Base-by-base conservation (phyloP, 1,140 invertebrate genomes). In the Oryctes rhinoceros region DNA sequence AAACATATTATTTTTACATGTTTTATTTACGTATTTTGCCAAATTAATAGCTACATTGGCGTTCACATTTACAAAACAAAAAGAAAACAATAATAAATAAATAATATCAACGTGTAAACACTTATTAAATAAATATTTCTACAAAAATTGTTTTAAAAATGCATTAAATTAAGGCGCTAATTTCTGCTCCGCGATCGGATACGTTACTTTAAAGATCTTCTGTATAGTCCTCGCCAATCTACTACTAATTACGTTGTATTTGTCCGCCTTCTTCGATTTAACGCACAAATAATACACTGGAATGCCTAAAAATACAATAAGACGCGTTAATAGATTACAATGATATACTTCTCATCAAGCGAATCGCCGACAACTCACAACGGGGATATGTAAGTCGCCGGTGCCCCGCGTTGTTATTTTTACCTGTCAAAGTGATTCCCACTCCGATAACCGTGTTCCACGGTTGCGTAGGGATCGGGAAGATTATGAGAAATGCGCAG, bases 271-370 rank as follows among this genome's bases (percentile, higher is more conserved):
- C 85, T 94, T 90, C 95, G 95, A 96, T 82, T 92, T 91, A 10
- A 98, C 94, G 83, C 96, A 97, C 0, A 97, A 79, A 80, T 94
- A 92, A 87, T 98, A 99, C 1, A 98, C 94, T 4, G 97, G 97
- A 81, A 99, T 92, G 10, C 97, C 97, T 85, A 81, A 18, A 78
- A 80, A 44, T 37, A 13, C 6, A 78, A 78, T 5, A 78, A 74
- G 62, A 30, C 13, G 2, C 0, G 35, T 24, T 67, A 11, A 74
- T 44, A 44, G 5, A 77, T 77, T 48, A 77, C 15, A 77, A 18
- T n/a, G 1, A 77, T 9, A 48, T 77, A 30, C 24, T 30, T 30
- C 2, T 30, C 24, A 30, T 30, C 24, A 30, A 1, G 24, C 24
- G 24, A 30, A 30, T 1, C 24, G 2, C 24, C 2, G 24, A 30